These are phyloP conservation scores for Triops cancriformis DNA, from an alignment of 1,140 invertebrate genomes.

Conservation along the genomic window DNA sequence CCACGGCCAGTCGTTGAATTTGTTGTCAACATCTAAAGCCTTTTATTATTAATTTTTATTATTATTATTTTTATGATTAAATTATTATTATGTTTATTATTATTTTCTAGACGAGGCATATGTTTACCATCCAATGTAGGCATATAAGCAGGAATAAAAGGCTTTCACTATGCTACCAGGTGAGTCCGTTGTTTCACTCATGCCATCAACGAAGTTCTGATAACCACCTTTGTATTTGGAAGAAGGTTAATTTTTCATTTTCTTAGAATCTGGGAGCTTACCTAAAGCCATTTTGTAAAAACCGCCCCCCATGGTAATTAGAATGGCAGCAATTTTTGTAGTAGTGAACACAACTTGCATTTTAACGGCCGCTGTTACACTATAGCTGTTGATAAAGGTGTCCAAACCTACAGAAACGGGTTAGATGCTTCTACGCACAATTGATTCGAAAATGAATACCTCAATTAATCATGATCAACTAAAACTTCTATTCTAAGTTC, in stretches of 20 bases:
- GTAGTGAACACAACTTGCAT: constrained; percentile 42
- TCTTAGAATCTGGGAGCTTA: too few species aligned
- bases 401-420: constrained; percentile 36
- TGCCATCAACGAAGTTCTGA: constrained; percentile 39
- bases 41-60: too few species aligned
- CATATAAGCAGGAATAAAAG: constrained; percentile 47
- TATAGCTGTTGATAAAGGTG: constrained; percentile 42
- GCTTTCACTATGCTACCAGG: constrained; percentile 41
- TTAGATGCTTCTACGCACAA: too few species aligned
- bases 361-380: constrained; percentile 41
- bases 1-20: too few species aligned
- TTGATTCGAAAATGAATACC: too few species aligned
- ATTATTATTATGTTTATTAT: too few species aligned
- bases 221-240: constrained; percentile 29
- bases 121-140: constrained; percentile 45
- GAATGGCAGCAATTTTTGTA: constrained; percentile 41
- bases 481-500: too few species aligned
- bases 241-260: neutral
- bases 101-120: too few species aligned
- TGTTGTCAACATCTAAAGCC: too few species aligned
- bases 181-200: constrained; percentile 38
- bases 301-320: constrained; percentile 42
- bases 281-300: constrained; percentile 40
- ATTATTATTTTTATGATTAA: too few species aligned
- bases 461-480: too few species aligned